Evolutionary conservation across 2,888 invertebrate genomes (phyloP).

Genomic region (Cataglyphis livida): DNA sequence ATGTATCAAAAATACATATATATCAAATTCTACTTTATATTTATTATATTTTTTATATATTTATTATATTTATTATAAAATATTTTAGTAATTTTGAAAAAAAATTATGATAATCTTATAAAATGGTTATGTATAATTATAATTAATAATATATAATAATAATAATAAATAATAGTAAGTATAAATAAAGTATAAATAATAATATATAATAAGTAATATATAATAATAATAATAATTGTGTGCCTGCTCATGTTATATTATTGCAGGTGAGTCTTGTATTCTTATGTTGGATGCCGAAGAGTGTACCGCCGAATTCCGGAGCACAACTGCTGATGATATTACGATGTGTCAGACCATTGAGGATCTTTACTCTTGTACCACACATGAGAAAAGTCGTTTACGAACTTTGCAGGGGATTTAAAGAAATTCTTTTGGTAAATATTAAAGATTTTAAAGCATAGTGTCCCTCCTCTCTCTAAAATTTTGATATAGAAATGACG

Average conservation of each 20-base stretch:
- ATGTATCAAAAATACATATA: neutral
- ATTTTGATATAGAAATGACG: neutral
- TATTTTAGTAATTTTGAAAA: neutral
- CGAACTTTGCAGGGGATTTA: constrained; percentile 98
- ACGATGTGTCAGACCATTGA: constrained; percentile 97
- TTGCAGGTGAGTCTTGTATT: constrained; percentile 96
- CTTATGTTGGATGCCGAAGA: constrained; percentile 97
- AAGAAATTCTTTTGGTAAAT: constrained; percentile 97
- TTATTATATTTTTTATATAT: too few species aligned
- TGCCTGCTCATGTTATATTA: constrained; percentile 4
- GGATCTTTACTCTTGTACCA: constrained; percentile 99
- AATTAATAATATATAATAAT: neutral
- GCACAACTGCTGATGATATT: constrained; percentile 98
- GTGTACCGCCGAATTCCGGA: constrained; percentile 96
- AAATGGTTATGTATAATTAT: neutral
- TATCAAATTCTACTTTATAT: neutral
- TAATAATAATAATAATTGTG: constrained; percentile 35
- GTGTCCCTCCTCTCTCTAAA: neutral
- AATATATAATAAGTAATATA: neutral
- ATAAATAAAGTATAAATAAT: neutral
- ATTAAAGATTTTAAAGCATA: neutral
- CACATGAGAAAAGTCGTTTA: constrained; percentile 99
- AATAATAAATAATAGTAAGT: too few species aligned
- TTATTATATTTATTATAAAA: neutral
- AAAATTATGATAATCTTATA: neutral